Evolutionary conservation across 2,113 vertebrate genomes (phyloP).

Genomic region (Sturnus vulgaris): DNA sequence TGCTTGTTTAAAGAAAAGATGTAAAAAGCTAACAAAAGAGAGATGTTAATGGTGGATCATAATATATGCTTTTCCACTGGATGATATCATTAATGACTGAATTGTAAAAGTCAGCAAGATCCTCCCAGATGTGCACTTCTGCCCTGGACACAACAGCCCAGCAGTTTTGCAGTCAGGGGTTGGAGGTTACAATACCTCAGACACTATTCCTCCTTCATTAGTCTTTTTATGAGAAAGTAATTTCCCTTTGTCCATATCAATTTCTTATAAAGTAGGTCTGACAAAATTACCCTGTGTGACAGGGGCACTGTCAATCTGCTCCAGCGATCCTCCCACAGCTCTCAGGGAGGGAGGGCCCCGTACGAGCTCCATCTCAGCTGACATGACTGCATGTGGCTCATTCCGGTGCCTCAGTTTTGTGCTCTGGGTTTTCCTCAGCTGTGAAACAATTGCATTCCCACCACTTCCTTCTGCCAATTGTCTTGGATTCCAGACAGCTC

Average conservation of each 20-base stretch:
- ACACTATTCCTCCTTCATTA: background rate
- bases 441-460: conserved; percentile 10
- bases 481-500: conserved; percentile 42
- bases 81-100: background rate
- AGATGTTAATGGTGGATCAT: fast-evolving
- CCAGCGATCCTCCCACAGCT: background rate
- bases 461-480: conserved; percentile 22
- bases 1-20: background rate
- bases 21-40: background rate
- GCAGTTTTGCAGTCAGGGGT: background rate
- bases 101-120: background rate
- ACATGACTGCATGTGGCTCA: fast-evolving
- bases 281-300: background rate
- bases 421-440: background rate
- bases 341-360: background rate
- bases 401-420: background rate
- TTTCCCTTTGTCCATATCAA: background rate
- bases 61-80: background rate
- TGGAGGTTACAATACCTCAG: background rate
- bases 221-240: background rate
- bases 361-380: background rate
- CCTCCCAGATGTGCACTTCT: background rate
- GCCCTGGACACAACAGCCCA: background rate
- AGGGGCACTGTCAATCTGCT: background rate
- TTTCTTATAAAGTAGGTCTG: background rate